Conservation (phyloP, 2,797 vertebrate genomes). For the Xiphorhynchus erythropygius region DNA sequence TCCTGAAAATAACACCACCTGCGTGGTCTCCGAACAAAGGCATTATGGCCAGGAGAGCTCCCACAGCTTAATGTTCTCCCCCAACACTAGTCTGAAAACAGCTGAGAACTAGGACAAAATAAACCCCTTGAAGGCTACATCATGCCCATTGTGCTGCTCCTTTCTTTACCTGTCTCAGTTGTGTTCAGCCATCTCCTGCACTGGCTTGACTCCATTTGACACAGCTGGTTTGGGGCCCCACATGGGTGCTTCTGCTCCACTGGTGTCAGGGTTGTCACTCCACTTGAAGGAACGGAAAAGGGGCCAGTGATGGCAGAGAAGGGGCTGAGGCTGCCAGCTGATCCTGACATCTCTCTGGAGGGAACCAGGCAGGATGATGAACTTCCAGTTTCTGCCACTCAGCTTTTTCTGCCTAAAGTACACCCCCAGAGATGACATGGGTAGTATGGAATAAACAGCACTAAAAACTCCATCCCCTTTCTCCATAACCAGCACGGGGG, state of each 20-base stretch:
- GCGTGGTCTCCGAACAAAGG: background rate
- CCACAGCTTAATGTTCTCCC: background rate
- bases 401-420: background rate
- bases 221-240: background rate
- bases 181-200: too few species aligned
- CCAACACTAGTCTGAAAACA: background rate
- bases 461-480: background rate
- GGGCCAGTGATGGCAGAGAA: background rate
- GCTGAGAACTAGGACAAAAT: background rate
- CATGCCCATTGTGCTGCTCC: background rate
- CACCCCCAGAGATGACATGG: background rate
- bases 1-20: background rate
- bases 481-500: background rate
- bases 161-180: background rate
- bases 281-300: background rate
- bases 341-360: background rate
- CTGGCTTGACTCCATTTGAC: background rate
- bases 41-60: background rate
- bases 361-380: background rate
- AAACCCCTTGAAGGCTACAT: background rate
- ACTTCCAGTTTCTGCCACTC: background rate
- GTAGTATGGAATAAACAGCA: background rate
- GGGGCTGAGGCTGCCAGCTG: background rate
- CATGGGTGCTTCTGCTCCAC: too few species aligned
- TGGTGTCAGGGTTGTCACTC: background rate